Conservation (phyloP, 1,140 invertebrate genomes). For the Latrodectus geometricus region DNA sequence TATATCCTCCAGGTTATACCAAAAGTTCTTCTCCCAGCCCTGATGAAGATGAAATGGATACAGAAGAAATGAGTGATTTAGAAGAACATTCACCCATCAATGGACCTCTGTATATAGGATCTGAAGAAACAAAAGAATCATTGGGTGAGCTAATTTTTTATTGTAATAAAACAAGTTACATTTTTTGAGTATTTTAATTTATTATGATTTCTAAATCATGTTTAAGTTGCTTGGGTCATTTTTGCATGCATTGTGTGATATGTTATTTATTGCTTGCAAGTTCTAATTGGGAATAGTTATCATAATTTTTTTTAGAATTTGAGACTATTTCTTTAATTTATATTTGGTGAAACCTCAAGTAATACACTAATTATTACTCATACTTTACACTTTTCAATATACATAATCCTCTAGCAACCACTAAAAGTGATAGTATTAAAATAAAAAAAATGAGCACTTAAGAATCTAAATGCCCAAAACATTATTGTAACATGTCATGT, state of each 20-base stretch:
- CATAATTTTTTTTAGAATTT: too few relatives aligned
- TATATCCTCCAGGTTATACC: constrained; percentile 60
- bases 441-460: too few relatives aligned
- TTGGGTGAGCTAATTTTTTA: constrained; percentile 7
- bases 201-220: background rate
- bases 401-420: too few relatives aligned
- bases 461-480: too few relatives aligned
- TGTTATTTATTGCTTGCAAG: background rate
- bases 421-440: too few relatives aligned
- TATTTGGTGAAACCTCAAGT: too few relatives aligned
- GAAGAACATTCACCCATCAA: constrained; percentile 51
- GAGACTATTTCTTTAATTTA: too few relatives aligned
- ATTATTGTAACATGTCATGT: too few relatives aligned
- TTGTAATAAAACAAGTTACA: background rate
- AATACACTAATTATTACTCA: too few relatives aligned
- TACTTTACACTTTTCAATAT: too few relatives aligned
- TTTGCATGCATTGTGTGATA: background rate
- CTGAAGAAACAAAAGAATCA: constrained; percentile 44
- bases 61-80: constrained; percentile 43
- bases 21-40: constrained; percentile 45
- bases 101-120: constrained; percentile 36
- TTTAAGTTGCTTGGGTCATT: too few relatives aligned
- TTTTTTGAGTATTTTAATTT: background rate
- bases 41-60: constrained; percentile 54
- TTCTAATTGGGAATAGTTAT: too few relatives aligned